A percentile compares a stretch with the other conserved stretches of the same genome.
Evolutionary conservation across 2,113 vertebrate genomes (phyloP).

Genomic region (Oreochromis spilurus): DNA sequence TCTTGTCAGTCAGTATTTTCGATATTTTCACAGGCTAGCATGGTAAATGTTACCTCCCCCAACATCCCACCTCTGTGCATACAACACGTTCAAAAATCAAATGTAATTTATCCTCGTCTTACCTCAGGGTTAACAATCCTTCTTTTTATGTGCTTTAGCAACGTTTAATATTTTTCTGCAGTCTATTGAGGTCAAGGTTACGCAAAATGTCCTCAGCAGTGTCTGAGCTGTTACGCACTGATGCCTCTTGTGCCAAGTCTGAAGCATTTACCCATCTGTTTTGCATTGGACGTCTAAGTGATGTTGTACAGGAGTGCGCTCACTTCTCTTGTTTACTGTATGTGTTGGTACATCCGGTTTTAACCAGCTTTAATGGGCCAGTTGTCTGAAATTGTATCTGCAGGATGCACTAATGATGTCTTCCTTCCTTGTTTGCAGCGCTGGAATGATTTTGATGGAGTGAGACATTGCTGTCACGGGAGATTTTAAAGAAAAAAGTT

Average conservation of each 20-base stretch:
- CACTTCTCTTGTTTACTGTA: background rate
- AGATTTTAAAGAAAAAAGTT: background rate
- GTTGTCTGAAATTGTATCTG: background rate
- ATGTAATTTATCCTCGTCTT: background rate
- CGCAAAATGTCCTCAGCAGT: background rate
- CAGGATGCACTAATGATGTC: conserved; percentile 5
- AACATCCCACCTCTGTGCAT: background rate
- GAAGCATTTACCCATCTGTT: background rate
- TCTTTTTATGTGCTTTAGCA: background rate
- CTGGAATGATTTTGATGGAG: conserved; percentile 41
- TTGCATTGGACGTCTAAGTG: background rate
- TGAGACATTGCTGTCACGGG: conserved; percentile 18
- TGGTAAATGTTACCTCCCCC: background rate
- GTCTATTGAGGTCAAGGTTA: background rate
- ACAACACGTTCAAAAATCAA: background rate
- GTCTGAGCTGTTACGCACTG: background rate
- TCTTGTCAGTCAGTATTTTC: background rate
- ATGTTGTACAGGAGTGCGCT: background rate
- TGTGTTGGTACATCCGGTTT: background rate
- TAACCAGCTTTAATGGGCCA: background rate
- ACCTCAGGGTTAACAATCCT: background rate
- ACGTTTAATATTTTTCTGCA: background rate
- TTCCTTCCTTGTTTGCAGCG: conserved; percentile 48
- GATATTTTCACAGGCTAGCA: background rate
- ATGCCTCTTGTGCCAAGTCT: background rate